Conservation (phyloP, 2,113 vertebrate species). For the Brachypteracias leptosomus region DNA sequence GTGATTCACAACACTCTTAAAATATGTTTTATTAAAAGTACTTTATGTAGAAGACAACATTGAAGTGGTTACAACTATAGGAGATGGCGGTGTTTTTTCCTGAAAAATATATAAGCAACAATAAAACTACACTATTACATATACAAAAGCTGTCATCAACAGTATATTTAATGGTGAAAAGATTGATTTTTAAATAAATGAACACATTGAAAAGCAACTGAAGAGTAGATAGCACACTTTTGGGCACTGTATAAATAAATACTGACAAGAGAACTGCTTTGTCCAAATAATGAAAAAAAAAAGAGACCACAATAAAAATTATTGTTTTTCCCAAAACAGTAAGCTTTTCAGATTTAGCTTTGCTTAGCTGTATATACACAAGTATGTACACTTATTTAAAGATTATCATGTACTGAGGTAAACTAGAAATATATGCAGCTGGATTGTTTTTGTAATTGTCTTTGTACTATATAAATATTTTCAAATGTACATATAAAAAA, state of each 20-base stretch:
- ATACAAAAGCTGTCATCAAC: neutral
- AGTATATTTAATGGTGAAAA: neutral
- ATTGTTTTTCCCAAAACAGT: neutral
- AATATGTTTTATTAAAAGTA: conserved; percentile 3
- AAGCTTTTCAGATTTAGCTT: neutral
- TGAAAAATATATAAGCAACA: neutral
- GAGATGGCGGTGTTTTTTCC: neutral
- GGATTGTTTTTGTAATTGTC: neutral
- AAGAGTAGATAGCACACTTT: neutral
- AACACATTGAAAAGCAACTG: neutral
- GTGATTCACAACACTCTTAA: neutral
- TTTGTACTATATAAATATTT: neutral
- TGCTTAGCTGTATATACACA: neutral
- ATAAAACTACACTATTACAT: neutral
- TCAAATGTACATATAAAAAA: neutral
- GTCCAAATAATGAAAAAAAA: neutral
- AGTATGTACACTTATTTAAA: neutral
- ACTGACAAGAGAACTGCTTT: neutral
- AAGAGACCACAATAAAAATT: neutral
- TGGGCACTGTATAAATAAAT: neutral
- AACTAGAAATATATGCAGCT: neutral
- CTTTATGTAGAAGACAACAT: neutral
- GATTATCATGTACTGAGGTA: neutral
- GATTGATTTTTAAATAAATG: neutral
- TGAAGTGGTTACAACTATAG: neutral